Base-by-base conservation (phyloP, 2,797 vertebrate species). In the Gephyroberyx darwinii region DNA sequence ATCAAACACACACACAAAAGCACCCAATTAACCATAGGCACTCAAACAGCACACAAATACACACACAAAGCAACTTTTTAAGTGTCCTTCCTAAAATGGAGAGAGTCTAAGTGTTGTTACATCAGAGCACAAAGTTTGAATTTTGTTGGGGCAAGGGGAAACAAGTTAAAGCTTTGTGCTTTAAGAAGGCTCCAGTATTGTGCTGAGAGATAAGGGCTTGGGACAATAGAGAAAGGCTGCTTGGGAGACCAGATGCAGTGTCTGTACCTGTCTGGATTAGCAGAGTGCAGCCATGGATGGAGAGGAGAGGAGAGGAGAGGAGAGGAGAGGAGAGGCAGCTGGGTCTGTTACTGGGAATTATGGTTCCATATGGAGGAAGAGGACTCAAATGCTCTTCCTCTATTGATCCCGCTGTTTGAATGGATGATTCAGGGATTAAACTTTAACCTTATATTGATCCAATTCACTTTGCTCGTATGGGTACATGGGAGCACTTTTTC, bases 381-480 rank as follows among this genome's bases (percentile, higher is more conserved):
- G 39, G 75, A 77, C 77, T 82, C 78, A 80, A 82, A 90, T 9
- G 86, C n/a, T n/a, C 88, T 90, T 90, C 79, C 84, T 81, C 59
- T 89, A 93, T 91, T 92, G 92, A 93, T 77, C 87, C 26, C 26
- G 26, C 26, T 26, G 26, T 26, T 26, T 26, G 81, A 84, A 75
- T 75, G 69, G 78, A 64, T 77, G 85, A 84, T 84, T 74, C 74
- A 74, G 64, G 82, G 90, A 90, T 92, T 91, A 91, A 85, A 88
- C 78, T 71, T 80, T 90, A 82, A 91, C 86, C 90, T 84, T 65
- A 13, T 82, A 87, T 88, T 71, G 85, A 90, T 91, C 78, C 65
- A 58, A 68, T 77, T 73, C 63, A 69, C 66, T 70, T 71, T 69
- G 65, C 37, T 50, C 74, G 50, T 22, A 48, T 58, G 43, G 61